Evolutionary conservation across 2,113 vertebrate genomes (phyloP).

Genomic region (Nothocercus julius): DNA sequence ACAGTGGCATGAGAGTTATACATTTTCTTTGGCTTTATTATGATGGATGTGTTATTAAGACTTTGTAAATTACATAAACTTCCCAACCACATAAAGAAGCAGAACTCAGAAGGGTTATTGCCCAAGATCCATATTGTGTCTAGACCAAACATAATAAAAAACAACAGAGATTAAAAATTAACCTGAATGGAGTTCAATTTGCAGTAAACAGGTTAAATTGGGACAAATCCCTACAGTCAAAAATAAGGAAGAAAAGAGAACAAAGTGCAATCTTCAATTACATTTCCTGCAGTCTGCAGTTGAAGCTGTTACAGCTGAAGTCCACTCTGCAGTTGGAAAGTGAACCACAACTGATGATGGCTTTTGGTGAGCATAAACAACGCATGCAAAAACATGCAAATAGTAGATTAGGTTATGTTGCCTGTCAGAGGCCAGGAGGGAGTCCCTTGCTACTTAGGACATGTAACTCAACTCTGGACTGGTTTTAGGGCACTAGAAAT

Average conservation of each 20-base stretch:
- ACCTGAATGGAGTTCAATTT: conserved; percentile 53
- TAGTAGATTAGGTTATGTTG: background rate
- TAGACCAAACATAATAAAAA: conserved; percentile 62
- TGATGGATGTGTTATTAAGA: conserved; percentile 28
- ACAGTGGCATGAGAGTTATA: background rate
- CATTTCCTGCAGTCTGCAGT: conserved; percentile 10
- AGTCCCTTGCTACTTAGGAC: background rate
- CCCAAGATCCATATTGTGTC: conserved; percentile 47
- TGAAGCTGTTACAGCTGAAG: conserved; percentile 39
- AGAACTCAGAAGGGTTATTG: conserved; percentile 53
- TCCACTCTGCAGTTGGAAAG: conserved; percentile 35
- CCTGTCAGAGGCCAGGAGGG: background rate
- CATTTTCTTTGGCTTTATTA: conserved; percentile 54
- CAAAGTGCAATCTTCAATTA: conserved; percentile 28
- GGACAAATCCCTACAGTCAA: conserved; percentile 60
- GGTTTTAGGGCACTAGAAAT: background rate
- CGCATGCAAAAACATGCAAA: background rate
- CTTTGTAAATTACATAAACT: conserved; percentile 43
- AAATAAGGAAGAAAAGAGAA: conserved; percentile 33
- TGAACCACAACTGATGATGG: conserved; percentile 2
- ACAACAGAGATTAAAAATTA: conserved; percentile 59
- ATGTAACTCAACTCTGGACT: background rate
- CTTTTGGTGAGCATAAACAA: conserved; percentile 20
- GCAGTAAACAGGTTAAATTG: conserved; percentile 55
- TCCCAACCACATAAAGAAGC: conserved; percentile 31